phyloP scores from a whole-genome alignment of 2,113 vertebrate genomes.

The Heptranchias perlo region DNA sequence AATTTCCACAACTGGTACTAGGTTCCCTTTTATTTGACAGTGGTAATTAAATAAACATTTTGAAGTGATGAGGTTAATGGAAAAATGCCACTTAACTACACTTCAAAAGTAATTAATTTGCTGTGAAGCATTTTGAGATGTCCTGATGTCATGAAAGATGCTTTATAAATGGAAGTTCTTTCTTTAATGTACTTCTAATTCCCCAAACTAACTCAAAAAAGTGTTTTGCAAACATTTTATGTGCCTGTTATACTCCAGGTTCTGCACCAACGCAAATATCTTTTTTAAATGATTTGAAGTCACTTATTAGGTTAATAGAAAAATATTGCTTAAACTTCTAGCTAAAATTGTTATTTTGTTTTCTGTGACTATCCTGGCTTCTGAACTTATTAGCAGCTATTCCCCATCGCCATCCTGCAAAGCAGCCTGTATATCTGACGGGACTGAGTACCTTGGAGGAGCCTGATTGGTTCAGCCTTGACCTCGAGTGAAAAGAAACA shows the following conservation, averaged over 20 bases:
- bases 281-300: neutral
- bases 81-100: neutral
- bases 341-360: constrained; percentile 11
- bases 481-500: constrained; percentile 23
- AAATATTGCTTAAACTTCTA: neutral
- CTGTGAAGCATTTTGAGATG: neutral
- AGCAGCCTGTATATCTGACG: neutral
- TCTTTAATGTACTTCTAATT: neutral
- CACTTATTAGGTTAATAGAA: neutral
- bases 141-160: neutral
- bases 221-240: neutral
- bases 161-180: neutral
- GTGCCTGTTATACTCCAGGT: neutral
- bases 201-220: neutral
- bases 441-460: neutral
- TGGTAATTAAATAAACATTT: neutral
- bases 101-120: neutral
- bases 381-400: neutral
- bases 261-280: neutral
- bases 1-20: neutral
- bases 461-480: neutral
- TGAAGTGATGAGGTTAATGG: neutral
- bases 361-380: neutral
- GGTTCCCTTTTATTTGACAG: neutral
- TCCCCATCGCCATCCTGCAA: neutral